Conservation (phyloP, 2,113 vertebrate species). For the Urocolius indicus region DNA sequence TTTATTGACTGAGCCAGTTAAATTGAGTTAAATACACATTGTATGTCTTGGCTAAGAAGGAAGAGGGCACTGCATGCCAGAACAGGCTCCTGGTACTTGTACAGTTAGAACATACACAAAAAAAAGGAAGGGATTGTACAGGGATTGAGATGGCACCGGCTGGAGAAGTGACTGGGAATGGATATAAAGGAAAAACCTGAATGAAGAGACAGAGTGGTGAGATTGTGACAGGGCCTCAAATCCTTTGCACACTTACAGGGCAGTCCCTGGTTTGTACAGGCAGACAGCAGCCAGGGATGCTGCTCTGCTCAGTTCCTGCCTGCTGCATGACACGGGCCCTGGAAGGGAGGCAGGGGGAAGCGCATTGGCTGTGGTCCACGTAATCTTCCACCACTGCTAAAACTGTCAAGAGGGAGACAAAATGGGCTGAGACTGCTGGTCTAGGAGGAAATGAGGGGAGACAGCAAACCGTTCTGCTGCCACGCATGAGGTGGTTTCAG, state of each 20-base stretch:
- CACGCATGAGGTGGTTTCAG: neutral
- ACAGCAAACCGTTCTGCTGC: neutral
- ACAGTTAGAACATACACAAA: neutral
- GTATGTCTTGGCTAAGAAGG: neutral
- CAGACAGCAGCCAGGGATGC: fast-evolving
- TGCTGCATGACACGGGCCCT: neutral
- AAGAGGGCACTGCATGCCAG: neutral
- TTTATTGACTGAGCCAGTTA: neutral
- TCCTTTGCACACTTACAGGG: neutral
- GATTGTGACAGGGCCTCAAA: neutral
- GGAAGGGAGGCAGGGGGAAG: neutral
- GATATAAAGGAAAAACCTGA: neutral
- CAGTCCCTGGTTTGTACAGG: neutral
- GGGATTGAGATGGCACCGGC: neutral
- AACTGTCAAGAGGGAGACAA: neutral
- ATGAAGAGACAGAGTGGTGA: neutral
- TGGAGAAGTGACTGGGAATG: neutral
- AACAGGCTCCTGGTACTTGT: neutral
- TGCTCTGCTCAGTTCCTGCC: neutral
- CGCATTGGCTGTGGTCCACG: neutral
- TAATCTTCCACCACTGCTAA: neutral
- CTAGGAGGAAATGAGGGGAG: slow-evolving; percentile 45
- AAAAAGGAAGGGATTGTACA: neutral
- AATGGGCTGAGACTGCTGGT: neutral
- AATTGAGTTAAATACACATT: neutral